Conservation (phyloP, 1,140 invertebrate species). For the Nixonia krombeini region DNA sequence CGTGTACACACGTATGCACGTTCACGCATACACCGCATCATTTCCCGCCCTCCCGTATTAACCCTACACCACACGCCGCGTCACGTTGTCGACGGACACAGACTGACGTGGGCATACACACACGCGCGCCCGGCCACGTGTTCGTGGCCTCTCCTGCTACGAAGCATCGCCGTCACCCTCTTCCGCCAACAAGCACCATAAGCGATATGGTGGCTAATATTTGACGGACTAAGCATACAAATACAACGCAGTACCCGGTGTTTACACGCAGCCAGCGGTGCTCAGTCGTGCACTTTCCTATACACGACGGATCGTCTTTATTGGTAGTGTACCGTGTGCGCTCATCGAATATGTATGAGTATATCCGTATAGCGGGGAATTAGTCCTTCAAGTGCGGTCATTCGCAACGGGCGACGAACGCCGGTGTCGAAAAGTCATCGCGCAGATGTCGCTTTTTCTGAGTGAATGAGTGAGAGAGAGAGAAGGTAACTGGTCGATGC, state of each 20-base stretch:
- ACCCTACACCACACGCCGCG: too few species aligned
- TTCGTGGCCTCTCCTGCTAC: conserved; percentile 3
- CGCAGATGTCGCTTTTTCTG: too few species aligned
- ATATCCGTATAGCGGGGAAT: conserved; percentile 30
- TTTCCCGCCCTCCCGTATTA: neutral
- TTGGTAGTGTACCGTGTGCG: conserved; percentile 26
- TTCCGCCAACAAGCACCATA: conserved; percentile 62
- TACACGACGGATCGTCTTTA: conserved; percentile 34
- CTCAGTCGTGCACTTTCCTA: conserved; percentile 35
- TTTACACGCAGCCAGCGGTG: conserved; percentile 41
- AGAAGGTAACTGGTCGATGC: too few species aligned
- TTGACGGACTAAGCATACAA: conserved; percentile 68
- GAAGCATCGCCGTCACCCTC: conserved; percentile 23
- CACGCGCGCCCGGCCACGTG: neutral
- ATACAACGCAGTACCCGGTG: conserved; percentile 60
- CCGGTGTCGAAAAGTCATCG: too few species aligned
- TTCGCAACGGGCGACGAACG: too few species aligned
- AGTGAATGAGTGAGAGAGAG: too few species aligned
- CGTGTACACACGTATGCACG: too few species aligned
- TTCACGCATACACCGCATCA: neutral
- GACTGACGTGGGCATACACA: neutral
- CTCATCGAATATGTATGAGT: conserved; percentile 32
- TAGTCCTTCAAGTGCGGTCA: neutral
- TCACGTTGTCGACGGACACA: neutral
- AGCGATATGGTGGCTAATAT: conserved; percentile 72